phyloP scores from a whole-genome alignment of 2,888 invertebrate species.

The Odiellus spinosus region DNA sequence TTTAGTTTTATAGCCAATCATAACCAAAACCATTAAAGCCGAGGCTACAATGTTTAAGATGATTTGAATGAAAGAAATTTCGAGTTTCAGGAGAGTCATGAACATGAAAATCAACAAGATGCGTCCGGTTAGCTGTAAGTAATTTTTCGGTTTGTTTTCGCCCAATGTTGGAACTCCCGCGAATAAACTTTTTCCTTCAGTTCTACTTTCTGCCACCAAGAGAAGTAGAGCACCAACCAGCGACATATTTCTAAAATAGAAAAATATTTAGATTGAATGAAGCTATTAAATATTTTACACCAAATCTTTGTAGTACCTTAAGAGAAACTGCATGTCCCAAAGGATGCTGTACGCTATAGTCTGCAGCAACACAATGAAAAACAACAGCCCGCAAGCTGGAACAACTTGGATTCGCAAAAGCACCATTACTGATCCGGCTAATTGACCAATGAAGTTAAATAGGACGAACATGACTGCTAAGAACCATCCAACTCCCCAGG shows the following conservation, averaged over 20 bases:
- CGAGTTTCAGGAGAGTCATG: slow-evolving; percentile 83
- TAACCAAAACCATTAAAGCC: slow-evolving; percentile 84
- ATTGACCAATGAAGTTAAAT: slow-evolving; percentile 83
- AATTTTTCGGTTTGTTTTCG: slow-evolving; percentile 92
- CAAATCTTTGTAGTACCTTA: slow-evolving; percentile 36
- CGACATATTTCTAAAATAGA: slow-evolving; percentile 59
- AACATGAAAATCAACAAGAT: slow-evolving; percentile 97
- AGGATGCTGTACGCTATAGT: slow-evolving; percentile 90
- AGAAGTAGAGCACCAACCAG: slow-evolving; percentile 91
- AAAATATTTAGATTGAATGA: neutral
- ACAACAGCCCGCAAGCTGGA: slow-evolving; percentile 30
- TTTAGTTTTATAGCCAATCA: slow-evolving; percentile 96
- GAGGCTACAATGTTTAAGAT: slow-evolving; percentile 84
- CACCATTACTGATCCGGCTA: slow-evolving; percentile 93
- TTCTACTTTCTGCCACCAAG: slow-evolving; percentile 86
- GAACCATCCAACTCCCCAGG: slow-evolving; percentile 90
- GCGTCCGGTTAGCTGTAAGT: slow-evolving; percentile 87
- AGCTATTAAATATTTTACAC: no score
- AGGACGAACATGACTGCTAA: slow-evolving; percentile 88
- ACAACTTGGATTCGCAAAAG: slow-evolving; percentile 77
- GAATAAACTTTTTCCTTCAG: slow-evolving; percentile 83
- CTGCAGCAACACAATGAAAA: slow-evolving; percentile 35
- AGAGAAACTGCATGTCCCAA: slow-evolving; percentile 93
- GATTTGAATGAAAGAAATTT: slow-evolving; percentile 58
- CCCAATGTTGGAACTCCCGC: slow-evolving; percentile 56